Evolutionary conservation across 2,113 vertebrate species (phyloP).

Genomic region (Eulemur rufifrons): DNA sequence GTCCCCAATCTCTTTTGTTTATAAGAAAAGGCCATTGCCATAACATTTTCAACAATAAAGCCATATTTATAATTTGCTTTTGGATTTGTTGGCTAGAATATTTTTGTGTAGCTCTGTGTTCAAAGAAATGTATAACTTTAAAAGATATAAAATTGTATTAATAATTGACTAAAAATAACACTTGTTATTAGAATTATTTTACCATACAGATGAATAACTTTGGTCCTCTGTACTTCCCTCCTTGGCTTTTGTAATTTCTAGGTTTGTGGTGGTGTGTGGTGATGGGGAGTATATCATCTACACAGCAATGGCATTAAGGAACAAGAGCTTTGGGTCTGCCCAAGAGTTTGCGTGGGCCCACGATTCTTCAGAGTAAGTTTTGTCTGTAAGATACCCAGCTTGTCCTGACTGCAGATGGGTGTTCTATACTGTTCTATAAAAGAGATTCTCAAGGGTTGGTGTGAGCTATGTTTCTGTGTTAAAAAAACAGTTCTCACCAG

Average conservation of each 20-base stretch:
- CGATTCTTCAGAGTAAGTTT: conserved; percentile 98
- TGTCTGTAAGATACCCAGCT: not conserved
- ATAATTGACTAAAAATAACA: not conserved
- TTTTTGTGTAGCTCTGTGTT: conserved; percentile 2
- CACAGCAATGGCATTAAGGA: conserved; percentile 98
- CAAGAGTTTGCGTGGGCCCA: conserved; percentile 99
- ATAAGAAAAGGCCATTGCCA: not conserved
- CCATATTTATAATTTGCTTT: conserved; percentile 23
- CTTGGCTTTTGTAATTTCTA: conserved; percentile 50
- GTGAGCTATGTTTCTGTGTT: not conserved
- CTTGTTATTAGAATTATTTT: conserved; percentile 42
- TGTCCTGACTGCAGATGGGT: not conserved
- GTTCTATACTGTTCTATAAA: not conserved
- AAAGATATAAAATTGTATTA: not conserved
- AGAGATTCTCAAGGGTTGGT: not conserved
- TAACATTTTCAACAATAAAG: not conserved
- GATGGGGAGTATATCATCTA: conserved; percentile 99
- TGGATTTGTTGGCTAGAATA: conserved; percentile 12
- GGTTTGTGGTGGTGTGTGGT: conserved; percentile 98
- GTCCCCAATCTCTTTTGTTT: not conserved
- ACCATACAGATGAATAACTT: not conserved
- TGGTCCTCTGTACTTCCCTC: not conserved
- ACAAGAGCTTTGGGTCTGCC: conserved; percentile 99
- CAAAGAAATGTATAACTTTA: conserved; percentile 32
- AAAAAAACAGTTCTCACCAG: not conserved